Base-by-base conservation (phyloP, 2,113 vertebrate species). In the Spea multiplicata region DNA sequence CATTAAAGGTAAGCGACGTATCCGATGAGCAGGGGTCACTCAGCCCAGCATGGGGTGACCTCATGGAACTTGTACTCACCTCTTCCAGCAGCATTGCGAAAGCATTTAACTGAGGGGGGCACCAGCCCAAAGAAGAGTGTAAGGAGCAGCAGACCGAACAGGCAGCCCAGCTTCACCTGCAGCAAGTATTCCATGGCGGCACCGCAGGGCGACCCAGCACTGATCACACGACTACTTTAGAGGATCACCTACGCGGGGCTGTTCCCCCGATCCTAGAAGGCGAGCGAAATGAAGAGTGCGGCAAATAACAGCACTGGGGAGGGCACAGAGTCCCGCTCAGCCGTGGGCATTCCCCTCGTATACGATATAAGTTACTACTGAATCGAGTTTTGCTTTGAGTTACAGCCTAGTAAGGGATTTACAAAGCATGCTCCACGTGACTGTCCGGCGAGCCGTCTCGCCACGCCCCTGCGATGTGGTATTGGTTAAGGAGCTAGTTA, bases 91-190 rank as follows among this genome's bases (percentile, higher is more conserved):
- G 86, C 84, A 14, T 85, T 76, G n/a, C 87, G 86, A 83, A 93
- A 91, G 87, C 89, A 93, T 53, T 77, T 85, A 44, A 94, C 71
- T 0, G 86, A 84, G 53, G 88, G 91, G 1, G 93, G 93, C 4
- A 94, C 88, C 4, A 93, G 87, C 8, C 92, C 93, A 46, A 88
- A 91, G 6, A 94, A 14, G 0, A 94, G 83, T 0, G 93, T 94
- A 44, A 93, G 55, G 0, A 90, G 2, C 71, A 92, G 73, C 45
- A 95, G 78, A 6, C 89, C 91, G 30, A 91, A 0, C 53, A 95
- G 82, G 57, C 91, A 89, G 6, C 86, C 88, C 48, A 93, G 59
- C 82, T 94, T 94, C 16, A 93, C 88, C 75, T 87, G 88, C 2
- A 91, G 84, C 62, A 94, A 65, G 12, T 89, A 91, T 0, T 92